Percentiles rank a stretch among this genome's conserved stretches.
Conservation (phyloP, 2,113 vertebrate species). For the Serilophus lunatus region DNA sequence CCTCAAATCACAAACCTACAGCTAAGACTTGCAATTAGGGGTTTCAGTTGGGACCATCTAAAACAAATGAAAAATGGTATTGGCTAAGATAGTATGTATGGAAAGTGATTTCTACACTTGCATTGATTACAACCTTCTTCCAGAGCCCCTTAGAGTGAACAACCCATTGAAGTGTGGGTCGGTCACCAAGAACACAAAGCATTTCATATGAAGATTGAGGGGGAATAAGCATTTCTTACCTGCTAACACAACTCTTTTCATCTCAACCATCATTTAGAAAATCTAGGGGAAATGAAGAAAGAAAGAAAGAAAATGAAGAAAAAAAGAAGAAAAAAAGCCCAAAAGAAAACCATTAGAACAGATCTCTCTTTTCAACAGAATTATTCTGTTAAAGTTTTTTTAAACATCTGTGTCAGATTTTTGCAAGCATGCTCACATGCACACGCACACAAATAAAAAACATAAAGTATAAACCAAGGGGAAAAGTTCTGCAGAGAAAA, state of each 20-base stretch:
- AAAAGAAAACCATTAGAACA: neutral
- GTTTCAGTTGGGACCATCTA: neutral
- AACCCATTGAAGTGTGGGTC: neutral
- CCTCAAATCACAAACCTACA: conserved; percentile 6
- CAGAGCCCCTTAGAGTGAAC: neutral
- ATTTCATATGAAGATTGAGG: conserved; percentile 46
- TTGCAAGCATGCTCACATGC: neutral
- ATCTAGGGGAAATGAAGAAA: neutral
- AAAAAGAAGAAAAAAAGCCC: neutral
- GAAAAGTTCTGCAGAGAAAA: neutral
- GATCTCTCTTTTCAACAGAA: neutral
- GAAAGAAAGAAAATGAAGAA: no score
- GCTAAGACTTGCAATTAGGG: neutral
- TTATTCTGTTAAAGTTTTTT: neutral
- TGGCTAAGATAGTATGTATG: neutral
- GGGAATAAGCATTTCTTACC: conserved; percentile 10
- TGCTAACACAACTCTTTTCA: conserved; percentile 5
- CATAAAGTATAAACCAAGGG: neutral
- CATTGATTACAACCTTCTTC: neutral
- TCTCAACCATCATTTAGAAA: neutral
- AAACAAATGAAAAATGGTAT: conserved; percentile 19
- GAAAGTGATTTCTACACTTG: neutral
- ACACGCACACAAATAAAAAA: neutral
- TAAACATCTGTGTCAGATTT: neutral
- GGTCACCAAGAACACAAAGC: neutral